Percentiles rank a stretch among this genome's conserved stretches.
These are phyloP conservation scores for Cyanocitta stelleri DNA, from an alignment of 2,113 vertebrate genomes.

Conservation along the genomic window DNA sequence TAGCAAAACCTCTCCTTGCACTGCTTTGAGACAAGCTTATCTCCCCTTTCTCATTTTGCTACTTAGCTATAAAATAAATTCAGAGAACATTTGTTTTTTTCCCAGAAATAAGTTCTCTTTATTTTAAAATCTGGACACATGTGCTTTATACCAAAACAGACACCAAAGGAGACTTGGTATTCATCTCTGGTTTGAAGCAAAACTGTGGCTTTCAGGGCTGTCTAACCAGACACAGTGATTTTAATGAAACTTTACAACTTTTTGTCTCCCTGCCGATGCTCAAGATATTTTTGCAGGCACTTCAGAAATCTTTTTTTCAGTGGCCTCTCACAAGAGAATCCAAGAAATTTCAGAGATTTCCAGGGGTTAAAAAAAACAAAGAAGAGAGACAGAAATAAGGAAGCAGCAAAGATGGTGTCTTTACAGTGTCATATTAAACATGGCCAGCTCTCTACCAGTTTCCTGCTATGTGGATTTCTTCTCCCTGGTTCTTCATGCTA, in stretches of 20 bases:
- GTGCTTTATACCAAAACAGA: slow-evolving; percentile 4
- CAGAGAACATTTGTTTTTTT: neutral
- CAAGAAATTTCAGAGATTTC: neutral
- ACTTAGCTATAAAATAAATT: neutral
- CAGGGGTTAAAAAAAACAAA: neutral
- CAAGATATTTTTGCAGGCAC: neutral
- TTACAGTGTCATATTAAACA: neutral
- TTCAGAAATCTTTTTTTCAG: neutral
- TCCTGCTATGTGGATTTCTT: neutral
- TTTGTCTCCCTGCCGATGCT: neutral
- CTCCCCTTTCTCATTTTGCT: neutral
- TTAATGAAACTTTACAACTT: neutral
- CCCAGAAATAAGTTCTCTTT: slow-evolving; percentile 28
- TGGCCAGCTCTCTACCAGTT: neutral
- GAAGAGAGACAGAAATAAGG: neutral
- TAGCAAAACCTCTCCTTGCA: neutral
- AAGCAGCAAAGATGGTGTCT: neutral
- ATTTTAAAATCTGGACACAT: slow-evolving; percentile 34
- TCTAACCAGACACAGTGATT: neutral
- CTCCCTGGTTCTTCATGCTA: neutral
- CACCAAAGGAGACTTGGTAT: neutral
- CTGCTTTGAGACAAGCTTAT: neutral
- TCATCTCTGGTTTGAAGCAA: neutral
- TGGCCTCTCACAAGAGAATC: neutral
- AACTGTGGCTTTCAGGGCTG: neutral